Percentiles rank a stretch among this genome's conserved stretches.
Conservation (phyloP, 1,140 invertebrate genomes). For the Fopius arisanus region DNA sequence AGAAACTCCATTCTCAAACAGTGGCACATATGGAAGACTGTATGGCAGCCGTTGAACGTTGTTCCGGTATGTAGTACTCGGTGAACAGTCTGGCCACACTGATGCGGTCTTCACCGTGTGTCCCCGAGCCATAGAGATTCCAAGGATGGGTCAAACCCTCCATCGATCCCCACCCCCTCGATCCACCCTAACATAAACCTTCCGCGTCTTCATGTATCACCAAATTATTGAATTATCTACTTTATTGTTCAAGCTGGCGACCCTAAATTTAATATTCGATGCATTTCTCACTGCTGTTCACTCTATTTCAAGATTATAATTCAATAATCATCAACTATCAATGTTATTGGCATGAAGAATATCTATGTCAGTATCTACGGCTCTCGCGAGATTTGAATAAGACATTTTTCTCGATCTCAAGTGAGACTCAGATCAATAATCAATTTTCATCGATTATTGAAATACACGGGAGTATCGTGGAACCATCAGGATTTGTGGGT, state of each 20-base stretch:
- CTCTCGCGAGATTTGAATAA: too few relatives aligned
- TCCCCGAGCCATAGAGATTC: constrained; percentile 1
- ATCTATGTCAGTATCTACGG: too few relatives aligned
- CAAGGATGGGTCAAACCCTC: not conserved
- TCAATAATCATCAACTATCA: too few relatives aligned
- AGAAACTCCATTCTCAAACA: constrained; percentile 8
- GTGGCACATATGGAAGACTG: constrained; percentile 7
- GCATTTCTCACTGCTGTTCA: too few relatives aligned
- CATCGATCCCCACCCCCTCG: not conserved
- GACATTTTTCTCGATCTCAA: too few relatives aligned
- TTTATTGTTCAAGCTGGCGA: not conserved
- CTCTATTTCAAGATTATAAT: too few relatives aligned
- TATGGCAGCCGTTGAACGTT: constrained; percentile 11
- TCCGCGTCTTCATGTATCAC: not conserved
- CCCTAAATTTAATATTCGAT: not conserved
- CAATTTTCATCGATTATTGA: too few relatives aligned
- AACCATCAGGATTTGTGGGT: not conserved
- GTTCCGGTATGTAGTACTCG: constrained; percentile 12
- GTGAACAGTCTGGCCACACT: not conserved
- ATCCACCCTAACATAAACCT: not conserved
- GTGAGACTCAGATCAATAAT: too few relatives aligned
- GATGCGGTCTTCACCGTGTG: not conserved
- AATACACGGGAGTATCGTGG: too few relatives aligned
- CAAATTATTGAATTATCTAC: not conserved
- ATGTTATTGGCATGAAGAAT: too few relatives aligned